Evolutionary conservation across 2,113 vertebrate genomes (phyloP), one percentile per base, ranked within the genome.

Genomic region (Geothlypis trichas): DNA sequence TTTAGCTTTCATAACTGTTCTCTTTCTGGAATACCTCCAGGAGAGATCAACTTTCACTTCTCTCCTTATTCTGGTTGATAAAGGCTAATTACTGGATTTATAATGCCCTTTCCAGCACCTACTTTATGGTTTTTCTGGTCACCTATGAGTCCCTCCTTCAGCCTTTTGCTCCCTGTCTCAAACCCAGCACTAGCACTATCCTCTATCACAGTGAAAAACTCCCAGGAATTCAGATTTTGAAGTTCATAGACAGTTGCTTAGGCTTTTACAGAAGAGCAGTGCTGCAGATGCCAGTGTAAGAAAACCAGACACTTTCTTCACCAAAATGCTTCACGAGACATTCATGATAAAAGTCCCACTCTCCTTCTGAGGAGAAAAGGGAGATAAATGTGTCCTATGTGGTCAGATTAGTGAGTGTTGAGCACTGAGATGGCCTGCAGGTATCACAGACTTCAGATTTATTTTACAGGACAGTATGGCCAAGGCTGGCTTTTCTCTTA

Each of bases 1-100:
- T 83, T 93, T 77, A 87, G 52, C 78, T 96, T 84, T 95, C 79
- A 63, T 80, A 90, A 88, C 57, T 35, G 51, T 84, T 92, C 59
- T 91, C 77, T 65, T 80, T 62, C 90, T 94, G 91, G 87, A 95
- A 83, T 42, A 77, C n/a, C 68, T 95, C 72, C 79, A 95, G 61
- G 52, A 67, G 44, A 95, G 27, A 90, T 90, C 76, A 92, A 47
- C 68, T 95, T 96, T 92, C 47, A 78, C 76, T 88, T 81, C 49
- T 87, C 52, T 49, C 83, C 85, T 75, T 92, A 82, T 82, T 96
- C 79, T 78, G 58, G 52, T 61, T 86, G 85, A 86, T 79, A 92
- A 81, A 58, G 91, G 76, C 79, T 88, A 95, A 90, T 92, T 92
- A 90, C 80, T 87, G 91, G 91, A 95, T 95, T 96, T 96, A 93